phyloP scores from a whole-genome alignment of 2,797 vertebrate species.

The Natrix natrix region DNA sequence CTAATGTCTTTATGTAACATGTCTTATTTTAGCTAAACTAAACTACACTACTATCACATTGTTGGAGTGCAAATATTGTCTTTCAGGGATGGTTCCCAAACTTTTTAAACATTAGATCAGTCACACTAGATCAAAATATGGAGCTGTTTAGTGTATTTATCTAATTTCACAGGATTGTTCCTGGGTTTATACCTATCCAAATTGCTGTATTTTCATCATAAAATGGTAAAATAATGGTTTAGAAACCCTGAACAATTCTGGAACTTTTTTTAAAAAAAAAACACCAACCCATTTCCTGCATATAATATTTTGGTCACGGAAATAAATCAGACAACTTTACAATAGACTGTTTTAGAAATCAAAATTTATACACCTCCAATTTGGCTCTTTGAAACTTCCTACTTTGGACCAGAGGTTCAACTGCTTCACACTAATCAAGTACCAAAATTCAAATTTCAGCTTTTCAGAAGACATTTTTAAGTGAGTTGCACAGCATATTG shows the following conservation, averaged over 20 bases:
- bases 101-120: neutral
- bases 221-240: neutral
- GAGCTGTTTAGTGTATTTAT: neutral
- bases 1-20: neutral
- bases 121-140: neutral
- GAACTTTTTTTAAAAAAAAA: no score
- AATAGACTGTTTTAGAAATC: no score
- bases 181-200: neutral
- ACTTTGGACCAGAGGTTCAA: neutral
- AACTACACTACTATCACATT: no score
- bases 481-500: neutral
- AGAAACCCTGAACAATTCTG: neutral
- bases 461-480: neutral
- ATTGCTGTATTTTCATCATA: neutral
- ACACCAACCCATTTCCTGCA: neutral
- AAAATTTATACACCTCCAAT: neutral
- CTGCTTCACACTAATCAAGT: neutral
- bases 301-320: no score
- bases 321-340: neutral
- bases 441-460: neutral
- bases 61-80: neutral
- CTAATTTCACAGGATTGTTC: neutral
- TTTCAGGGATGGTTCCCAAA: neutral
- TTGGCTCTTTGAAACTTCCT: neutral
- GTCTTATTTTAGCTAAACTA: neutral